Evolutionary conservation across 2,113 vertebrate species (phyloP), one percentile per base, ranked within the genome.

Genomic region (Macquaria ambigua): DNA sequence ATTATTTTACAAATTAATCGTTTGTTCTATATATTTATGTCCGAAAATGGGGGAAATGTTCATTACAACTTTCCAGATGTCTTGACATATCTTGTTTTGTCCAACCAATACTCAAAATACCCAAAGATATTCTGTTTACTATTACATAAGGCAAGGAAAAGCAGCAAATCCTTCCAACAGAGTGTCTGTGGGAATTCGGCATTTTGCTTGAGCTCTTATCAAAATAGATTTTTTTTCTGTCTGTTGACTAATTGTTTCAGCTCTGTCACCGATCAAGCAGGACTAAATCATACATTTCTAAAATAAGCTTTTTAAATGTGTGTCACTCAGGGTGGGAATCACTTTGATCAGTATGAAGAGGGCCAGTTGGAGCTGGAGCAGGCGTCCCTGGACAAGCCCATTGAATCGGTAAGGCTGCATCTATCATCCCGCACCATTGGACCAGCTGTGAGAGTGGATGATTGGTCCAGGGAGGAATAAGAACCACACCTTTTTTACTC

Each of bases 291-390:
- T 39, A 56, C 52, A 16, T 68, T 39, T 88, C 53, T 85, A 50
- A 88, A 56, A 52, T 62, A 6, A 28, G 12, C 23, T 58, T 79
- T 34, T 77, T 61, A 53, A 58, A 70, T 80, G 71, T 83, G 73
- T 93, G 91, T 84, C 75, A 89, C 90, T 20, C 94, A 99, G 98
- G 98, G 98, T 96, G 98, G 98, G 90, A 99, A 99, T 97, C 98
- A 99, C 96, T 99, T 99, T 96, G 98, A 99, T 96, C 98, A 99
- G 5, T 99, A 99, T 95, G 98, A 99, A 94, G 98, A 99, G 89
- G 98, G 98, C 94, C 98, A 99, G 92, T 93, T 99, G 97, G 98
- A 99, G 95, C 96, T 99, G 91, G 98, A 99, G 92, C 98, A 99
- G 90, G 98, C 98, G 0, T 99, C 98, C 86, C 94, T 99, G 93